phyloP scores from a whole-genome alignment of 2,888 invertebrate species.

The Agrochola lota region DNA sequence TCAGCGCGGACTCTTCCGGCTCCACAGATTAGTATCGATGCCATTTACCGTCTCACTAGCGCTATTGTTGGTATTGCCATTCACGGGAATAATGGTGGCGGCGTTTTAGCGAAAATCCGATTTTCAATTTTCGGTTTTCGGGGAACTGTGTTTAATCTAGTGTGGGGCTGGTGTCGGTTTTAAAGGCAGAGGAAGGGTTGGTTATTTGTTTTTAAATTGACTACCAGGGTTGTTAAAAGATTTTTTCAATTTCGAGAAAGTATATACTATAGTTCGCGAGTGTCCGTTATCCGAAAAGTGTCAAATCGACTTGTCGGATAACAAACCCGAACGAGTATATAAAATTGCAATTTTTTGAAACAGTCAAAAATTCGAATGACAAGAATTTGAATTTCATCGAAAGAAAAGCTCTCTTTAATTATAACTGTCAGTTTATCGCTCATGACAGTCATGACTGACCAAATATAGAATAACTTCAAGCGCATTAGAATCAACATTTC shows the following conservation, averaged over 20 bases:
- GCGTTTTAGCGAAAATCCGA: slow-evolving; percentile 59
- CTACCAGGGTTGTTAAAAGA: too few relatives aligned
- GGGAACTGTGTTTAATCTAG: slow-evolving; percentile 38
- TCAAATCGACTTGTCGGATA: not conserved
- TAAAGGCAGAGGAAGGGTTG: slow-evolving; percentile 11
- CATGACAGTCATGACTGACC: slow-evolving; percentile 17
- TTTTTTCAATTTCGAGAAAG: not conserved
- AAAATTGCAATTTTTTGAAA: not conserved
- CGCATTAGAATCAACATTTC: slow-evolving; percentile 44
- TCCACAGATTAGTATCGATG: slow-evolving; percentile 89
- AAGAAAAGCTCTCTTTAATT: not conserved
- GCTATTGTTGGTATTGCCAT: slow-evolving; percentile 85
- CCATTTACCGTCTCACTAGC: slow-evolving; percentile 86
- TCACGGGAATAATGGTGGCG: slow-evolving; percentile 69
- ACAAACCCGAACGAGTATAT: not conserved
- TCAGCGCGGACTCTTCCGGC: slow-evolving; percentile 88
- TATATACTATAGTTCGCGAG: too few relatives aligned
- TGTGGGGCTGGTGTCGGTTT: slow-evolving; percentile 16
- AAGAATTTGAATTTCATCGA: not conserved
- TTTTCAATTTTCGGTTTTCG: slow-evolving; percentile 65
- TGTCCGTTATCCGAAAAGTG: too few relatives aligned
- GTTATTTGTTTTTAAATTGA: not conserved
- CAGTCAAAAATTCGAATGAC: not conserved
- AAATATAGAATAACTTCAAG: slow-evolving; percentile 30
- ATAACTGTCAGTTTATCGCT: slow-evolving; percentile 13